These are phyloP conservation scores for Drosophila mayri DNA, from an alignment of 1,140 invertebrate genomes.

Conservation along the genomic window DNA sequence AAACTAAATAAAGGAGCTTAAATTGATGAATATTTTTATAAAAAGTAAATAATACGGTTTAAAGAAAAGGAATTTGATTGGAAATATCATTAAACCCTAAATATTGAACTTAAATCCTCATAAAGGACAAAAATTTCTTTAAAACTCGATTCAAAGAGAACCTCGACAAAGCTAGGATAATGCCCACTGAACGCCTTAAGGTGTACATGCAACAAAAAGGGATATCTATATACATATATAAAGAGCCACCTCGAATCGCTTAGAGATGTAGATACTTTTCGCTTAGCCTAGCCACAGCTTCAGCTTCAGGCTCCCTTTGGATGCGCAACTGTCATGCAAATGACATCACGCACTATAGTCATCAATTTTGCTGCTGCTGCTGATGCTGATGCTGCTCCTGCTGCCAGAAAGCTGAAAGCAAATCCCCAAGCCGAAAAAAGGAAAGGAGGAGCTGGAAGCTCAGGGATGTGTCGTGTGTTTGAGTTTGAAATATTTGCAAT, in stretches of 20 bases:
- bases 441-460: conserved; percentile 33
- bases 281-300: conserved; percentile 22
- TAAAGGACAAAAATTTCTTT: background rate
- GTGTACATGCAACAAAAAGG: conserved; percentile 2
- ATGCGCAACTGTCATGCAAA: conserved; percentile 79
- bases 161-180: background rate
- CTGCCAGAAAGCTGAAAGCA: conserved; percentile 58
- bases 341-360: conserved; percentile 83
- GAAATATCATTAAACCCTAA: too few species aligned
- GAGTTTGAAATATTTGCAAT: conserved; percentile 82
- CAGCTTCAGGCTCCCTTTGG: conserved; percentile 29
- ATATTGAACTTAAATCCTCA: background rate
- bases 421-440: conserved; percentile 66
- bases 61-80: too few species aligned
- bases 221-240: background rate
- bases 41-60: too few species aligned
- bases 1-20: background rate
- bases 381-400: conserved; percentile 2
- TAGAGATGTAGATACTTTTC: conserved; percentile 51
- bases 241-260: conserved; percentile 36
- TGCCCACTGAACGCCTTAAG: background rate
- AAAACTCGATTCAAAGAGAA: too few species aligned
- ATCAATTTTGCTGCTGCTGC: conserved; percentile 63
- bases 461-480: conserved; percentile 61
- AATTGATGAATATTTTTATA: too few species aligned